phyloP scores from a whole-genome alignment of 2,113 vertebrate genomes.

The Chaenogobius annularis region DNA sequence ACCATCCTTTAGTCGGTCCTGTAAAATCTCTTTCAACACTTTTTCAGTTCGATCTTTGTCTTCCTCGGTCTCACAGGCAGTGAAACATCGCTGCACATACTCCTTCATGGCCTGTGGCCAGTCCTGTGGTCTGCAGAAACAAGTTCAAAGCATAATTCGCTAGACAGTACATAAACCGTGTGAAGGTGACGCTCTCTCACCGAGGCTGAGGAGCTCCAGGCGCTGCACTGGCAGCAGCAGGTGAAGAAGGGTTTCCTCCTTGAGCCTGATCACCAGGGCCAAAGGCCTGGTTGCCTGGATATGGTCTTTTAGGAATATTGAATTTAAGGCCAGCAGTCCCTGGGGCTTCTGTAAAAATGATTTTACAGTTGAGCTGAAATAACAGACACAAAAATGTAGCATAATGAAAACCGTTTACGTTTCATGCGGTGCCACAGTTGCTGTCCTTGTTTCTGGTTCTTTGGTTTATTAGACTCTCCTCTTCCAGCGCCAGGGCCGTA shows the following conservation, averaged over 20 bases:
- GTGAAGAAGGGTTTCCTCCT: constrained; percentile 55
- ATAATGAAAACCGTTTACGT: constrained; percentile 55
- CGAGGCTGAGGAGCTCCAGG: constrained; percentile 62
- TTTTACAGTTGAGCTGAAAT: neutral
- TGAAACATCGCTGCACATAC: constrained; percentile 92
- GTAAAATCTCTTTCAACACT: constrained; percentile 88
- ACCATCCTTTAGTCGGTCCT: constrained; percentile 89
- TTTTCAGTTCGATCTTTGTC: constrained; percentile 93
- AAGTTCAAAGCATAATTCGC: neutral
- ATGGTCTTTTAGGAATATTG: constrained; percentile 86
- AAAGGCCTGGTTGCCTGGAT: constrained; percentile 81
- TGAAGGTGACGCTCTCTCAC: constrained; percentile 33
- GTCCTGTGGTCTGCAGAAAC: constrained; percentile 81
- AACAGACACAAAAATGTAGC: neutral
- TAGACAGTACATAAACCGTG: neutral
- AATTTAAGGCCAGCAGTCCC: constrained; percentile 85
- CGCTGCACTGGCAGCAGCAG: constrained; percentile 42
- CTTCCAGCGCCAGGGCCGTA: constrained; percentile 63
- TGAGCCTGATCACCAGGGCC: constrained; percentile 66
- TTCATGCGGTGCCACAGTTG: constrained; percentile 88
- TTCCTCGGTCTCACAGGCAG: constrained; percentile 88
- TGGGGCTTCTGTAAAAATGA: constrained; percentile 79
- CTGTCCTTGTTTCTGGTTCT: constrained; percentile 77
- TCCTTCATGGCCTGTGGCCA: constrained; percentile 95
- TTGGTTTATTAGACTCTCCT: constrained; percentile 68